Base-by-base conservation (phyloP, 1,140 invertebrate species). In the Diachasma alloeum region DNA sequence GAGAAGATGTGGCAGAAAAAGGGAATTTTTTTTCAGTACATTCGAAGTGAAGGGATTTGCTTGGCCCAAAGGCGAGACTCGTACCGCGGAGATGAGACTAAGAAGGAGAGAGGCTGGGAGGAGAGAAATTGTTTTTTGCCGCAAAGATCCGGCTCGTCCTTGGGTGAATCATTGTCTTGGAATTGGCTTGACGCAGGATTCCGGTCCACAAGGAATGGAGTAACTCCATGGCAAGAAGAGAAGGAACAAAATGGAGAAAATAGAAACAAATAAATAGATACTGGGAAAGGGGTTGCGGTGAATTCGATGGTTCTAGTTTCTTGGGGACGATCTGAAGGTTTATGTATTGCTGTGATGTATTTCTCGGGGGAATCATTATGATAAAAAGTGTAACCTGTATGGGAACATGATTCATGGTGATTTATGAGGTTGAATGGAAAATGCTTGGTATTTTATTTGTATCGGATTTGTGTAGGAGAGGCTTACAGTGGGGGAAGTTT, bases 111-210 rank as follows among this genome's bases (percentile, higher is more conserved):
- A 17, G n/a, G 17, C n/a, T 19, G 10, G 19, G 17, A 4, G 9
- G 24, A 8, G 24, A 63, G 19, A 59, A 67, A 75, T 76, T 76
- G 74, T 76, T 76, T 63, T 68, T 76, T 71, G 42, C 44, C 15
- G 37, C 66, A 69, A 56, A 63, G 44, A 75, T 75, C 74, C 39
- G 31, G 24, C 67, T 68, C 10, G 74, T 75, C 73, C 63, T 75
- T 75, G 63, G 67, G 68, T 76, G 74, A 76, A 76, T 76, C 67
- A 76, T 76, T 76, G 74, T 76, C 74, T 76, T 39, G 68, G 66
- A 76, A 76, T 76, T 76, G 74, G 74, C 74, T 76, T 76, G 74
- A 76, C 74, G 46, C 68, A 22, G 36, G 68, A 70, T 76, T 76
- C 48, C 67, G 37, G 44, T 42, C 22, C 42, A 37, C 36, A 56